Percentiles rank a stretch among this genome's conserved stretches.
Evolutionary conservation across 2,113 vertebrate species (phyloP).

Genomic region (Myiopsitta monachus): DNA sequence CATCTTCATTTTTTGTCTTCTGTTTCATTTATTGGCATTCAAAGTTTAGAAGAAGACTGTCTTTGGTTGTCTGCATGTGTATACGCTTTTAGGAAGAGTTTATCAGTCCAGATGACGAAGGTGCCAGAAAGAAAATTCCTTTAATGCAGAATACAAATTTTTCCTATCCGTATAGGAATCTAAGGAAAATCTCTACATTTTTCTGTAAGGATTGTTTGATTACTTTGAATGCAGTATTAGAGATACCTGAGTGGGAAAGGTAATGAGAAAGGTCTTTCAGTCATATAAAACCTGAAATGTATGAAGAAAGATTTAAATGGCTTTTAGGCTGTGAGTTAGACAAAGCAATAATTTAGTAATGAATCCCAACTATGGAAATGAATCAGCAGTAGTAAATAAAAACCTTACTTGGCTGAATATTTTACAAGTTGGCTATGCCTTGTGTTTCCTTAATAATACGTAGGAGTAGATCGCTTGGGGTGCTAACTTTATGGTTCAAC

Average conservation of each 20-base stretch:
- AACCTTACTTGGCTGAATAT: not conserved
- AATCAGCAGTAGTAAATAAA: not conserved
- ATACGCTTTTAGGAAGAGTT: not conserved
- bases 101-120: not conserved
- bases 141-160: not conserved
- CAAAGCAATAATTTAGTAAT: not conserved
- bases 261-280: not conserved
- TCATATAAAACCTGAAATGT: not conserved
- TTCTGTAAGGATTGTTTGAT: not conserved
- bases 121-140: not conserved
- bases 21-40: not conserved
- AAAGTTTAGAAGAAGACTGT: not conserved
- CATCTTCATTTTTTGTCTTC: not conserved
- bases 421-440: not conserved
- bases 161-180: not conserved
- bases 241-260: not conserved
- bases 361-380: not conserved
- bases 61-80: not conserved
- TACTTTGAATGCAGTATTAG: not conserved
- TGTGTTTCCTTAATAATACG: not conserved
- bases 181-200: not conserved
- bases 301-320: not conserved
- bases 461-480: not conserved
- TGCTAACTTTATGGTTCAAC: not conserved
- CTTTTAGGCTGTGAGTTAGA: not conserved